A percentile compares a stretch with the other conserved stretches of the same genome.
Conservation (phyloP, 1,140 invertebrate species). For the Drosophila murphyi region DNA sequence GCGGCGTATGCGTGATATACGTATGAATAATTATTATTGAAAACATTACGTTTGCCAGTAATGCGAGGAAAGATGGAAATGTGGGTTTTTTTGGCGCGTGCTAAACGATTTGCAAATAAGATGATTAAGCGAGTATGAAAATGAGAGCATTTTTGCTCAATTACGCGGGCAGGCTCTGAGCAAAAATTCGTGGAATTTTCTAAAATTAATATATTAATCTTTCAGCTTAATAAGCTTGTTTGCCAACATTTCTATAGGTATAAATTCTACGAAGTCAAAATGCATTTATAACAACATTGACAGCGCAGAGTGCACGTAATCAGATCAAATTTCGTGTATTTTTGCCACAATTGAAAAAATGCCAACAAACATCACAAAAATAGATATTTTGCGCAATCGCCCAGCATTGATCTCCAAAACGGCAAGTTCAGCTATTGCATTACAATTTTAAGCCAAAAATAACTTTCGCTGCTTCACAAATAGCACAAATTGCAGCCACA, state of each 20-base stretch:
- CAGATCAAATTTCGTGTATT: slow-evolving; percentile 5
- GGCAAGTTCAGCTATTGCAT: slow-evolving; percentile 46
- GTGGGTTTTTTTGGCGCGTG: not conserved
- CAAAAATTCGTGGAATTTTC: not conserved
- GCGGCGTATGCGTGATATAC: slow-evolving; percentile 54
- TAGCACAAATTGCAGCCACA: slow-evolving; percentile 17
- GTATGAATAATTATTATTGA: slow-evolving; percentile 6
- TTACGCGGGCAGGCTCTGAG: not conserved
- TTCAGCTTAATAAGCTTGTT: too few relatives aligned
- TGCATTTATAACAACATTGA: not conserved
- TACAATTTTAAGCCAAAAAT: slow-evolving; percentile 26
- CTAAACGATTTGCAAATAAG: slow-evolving; percentile 12
- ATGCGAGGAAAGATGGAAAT: not conserved
- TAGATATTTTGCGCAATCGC: not conserved
- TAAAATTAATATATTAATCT: not conserved
- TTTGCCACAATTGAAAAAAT: not conserved
- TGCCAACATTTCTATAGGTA: too few relatives aligned
- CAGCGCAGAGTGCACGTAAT: not conserved
- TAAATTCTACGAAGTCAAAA: not conserved
- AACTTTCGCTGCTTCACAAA: slow-evolving; percentile 35
- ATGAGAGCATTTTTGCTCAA: not conserved
- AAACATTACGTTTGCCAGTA: slow-evolving; percentile 1
- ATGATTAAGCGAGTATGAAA: slow-evolving; percentile 15
- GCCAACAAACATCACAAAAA: slow-evolving; percentile 1
- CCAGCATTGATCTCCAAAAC: slow-evolving; percentile 37